Percentiles rank a stretch among this genome's conserved stretches.
phyloP scores from a whole-genome alignment of 2,888 invertebrate species.

The Autographa pulchrina region DNA sequence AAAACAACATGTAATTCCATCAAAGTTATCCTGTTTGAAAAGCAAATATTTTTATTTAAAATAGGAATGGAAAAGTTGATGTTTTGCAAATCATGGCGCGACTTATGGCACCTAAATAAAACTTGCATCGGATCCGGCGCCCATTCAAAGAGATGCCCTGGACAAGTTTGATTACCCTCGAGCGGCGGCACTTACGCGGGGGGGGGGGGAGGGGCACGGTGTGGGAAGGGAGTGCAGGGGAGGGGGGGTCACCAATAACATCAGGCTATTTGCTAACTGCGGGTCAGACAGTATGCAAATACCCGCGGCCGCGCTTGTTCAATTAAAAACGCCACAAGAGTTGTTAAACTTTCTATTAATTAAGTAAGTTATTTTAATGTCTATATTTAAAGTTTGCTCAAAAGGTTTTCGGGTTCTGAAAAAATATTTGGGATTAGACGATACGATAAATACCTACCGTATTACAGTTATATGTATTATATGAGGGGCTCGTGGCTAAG shows the following conservation, averaged over 20 bases:
- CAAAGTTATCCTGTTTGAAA: slow-evolving; percentile 27
- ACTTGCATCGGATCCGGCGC: slow-evolving; percentile 39
- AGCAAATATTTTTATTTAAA: slow-evolving; percentile 1
- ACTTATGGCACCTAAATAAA: slow-evolving; percentile 32
- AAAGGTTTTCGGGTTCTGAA: too few species aligned
- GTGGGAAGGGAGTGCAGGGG: neutral
- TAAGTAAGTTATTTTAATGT: neutral
- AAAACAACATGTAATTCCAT: slow-evolving; percentile 5
- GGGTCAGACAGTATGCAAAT: slow-evolving; percentile 32
- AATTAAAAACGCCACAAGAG: neutral
- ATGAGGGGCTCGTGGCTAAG: too few species aligned
- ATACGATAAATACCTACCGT: too few species aligned
- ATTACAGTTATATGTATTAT: too few species aligned
- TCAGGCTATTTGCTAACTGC: slow-evolving; percentile 25
- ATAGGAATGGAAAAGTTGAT: slow-evolving; percentile 14
- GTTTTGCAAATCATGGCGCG: slow-evolving; percentile 21
- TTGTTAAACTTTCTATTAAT: neutral
- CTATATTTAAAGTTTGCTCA: neutral
- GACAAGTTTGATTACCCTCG: slow-evolving; percentile 42
- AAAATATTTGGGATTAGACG: too few species aligned
- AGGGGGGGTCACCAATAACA: slow-evolving; percentile 14
- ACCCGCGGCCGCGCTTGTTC: neutral
- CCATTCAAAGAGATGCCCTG: slow-evolving; percentile 35
- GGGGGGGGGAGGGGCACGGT: neutral
- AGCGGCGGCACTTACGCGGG: slow-evolving; percentile 5